Evolutionary conservation across 2,888 invertebrate genomes (phyloP).

Genomic region (Tenthredo notha): DNA sequence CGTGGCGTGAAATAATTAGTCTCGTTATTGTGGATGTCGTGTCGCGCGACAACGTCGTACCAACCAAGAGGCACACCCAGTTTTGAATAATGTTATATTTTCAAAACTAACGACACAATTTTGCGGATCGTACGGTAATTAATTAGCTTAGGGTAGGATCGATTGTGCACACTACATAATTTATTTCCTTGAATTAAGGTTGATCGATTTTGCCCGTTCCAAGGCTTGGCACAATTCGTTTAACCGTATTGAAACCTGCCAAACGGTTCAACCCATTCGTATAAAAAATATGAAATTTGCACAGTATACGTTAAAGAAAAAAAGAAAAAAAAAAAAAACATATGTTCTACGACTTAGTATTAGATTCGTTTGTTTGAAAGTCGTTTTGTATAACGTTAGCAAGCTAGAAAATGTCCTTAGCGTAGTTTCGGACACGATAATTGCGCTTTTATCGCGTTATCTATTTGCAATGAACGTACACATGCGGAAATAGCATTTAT

Average conservation of each 20-base stretch:
- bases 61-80: slow-evolving; percentile 32
- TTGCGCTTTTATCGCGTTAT: neutral
- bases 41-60: slow-evolving; percentile 3
- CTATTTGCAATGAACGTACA: neutral
- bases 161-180: neutral
- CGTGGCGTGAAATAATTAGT: slow-evolving; percentile 46
- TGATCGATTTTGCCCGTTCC: neutral
- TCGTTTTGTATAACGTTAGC: neutral
- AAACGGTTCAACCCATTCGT: neutral
- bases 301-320: neutral
- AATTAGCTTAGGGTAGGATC: slow-evolving; percentile 26
- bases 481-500: neutral
- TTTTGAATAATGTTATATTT: slow-evolving; percentile 39
- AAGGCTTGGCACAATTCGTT: neutral
- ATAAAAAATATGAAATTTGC: neutral
- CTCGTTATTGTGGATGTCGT: slow-evolving; percentile 40
- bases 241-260: neutral
- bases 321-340: too few relatives aligned
- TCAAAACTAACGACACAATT: neutral
- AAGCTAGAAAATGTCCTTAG: neutral
- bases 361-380: neutral
- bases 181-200: neutral
- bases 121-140: slow-evolving; percentile 8
- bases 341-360: neutral
- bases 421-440: neutral